Evolutionary conservation across 2,888 invertebrate genomes (phyloP).

Genomic region (Drosophila eohydei): DNA sequence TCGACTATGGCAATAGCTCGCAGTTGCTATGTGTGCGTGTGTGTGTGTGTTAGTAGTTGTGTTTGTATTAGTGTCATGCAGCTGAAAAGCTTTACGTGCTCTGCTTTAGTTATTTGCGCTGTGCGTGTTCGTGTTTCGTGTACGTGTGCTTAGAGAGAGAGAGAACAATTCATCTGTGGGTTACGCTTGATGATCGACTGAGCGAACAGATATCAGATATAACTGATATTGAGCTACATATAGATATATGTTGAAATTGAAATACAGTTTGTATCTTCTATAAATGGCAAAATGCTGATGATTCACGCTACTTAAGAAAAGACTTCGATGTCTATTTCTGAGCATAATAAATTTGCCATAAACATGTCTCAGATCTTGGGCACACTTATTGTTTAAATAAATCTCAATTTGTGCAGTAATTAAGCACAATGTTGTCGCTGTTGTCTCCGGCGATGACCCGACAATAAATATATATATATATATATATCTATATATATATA

Average conservation of each 20-base stretch:
- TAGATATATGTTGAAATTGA: not conserved
- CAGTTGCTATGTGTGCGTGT: not conserved
- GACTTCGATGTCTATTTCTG: not conserved
- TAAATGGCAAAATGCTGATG: not conserved
- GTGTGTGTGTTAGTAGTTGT: not conserved
- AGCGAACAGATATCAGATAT: not conserved
- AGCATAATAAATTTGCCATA: slow-evolving; percentile 1
- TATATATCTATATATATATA: not conserved
- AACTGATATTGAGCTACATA: not conserved
- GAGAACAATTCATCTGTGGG: not conserved
- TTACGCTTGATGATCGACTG: not conserved
- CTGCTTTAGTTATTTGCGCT: not conserved
- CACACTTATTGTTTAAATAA: slow-evolving; percentile 37
- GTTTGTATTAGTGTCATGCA: slow-evolving; percentile 5
- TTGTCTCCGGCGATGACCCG: slow-evolving; percentile 23
- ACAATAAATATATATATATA: not conserved
- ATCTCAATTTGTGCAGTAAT: slow-evolving; percentile 40
- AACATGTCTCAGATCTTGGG: slow-evolving; percentile 11
- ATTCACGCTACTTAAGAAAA: not conserved
- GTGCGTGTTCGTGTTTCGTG: not conserved
- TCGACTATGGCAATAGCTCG: slow-evolving; percentile 8
- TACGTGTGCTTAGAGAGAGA: slow-evolving; percentile 1
- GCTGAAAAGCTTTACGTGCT: not conserved
- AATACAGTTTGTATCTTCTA: not conserved
- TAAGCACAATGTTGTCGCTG: slow-evolving; percentile 25